A percentile compares a stretch with the other conserved stretches of the same genome.
phyloP scores from a whole-genome alignment of 2,797 vertebrate species.

The Falco novaeseelandiae region DNA sequence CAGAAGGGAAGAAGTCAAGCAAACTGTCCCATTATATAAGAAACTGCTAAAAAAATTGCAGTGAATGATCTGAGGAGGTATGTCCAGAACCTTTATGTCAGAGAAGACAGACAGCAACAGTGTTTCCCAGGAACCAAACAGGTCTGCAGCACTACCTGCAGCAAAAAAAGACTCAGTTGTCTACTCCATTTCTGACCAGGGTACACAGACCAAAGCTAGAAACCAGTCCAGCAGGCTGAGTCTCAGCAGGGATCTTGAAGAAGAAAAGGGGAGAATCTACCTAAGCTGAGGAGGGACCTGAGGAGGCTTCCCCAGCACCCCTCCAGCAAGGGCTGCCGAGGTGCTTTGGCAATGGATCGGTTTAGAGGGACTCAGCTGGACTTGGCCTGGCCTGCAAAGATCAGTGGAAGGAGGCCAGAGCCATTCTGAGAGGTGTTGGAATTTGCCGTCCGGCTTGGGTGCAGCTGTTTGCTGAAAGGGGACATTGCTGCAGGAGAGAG shows the following conservation, averaged over 20 bases:
- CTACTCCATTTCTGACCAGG: background rate
- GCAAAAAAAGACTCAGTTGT: background rate
- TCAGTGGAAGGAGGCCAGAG: background rate
- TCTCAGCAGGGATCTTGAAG: background rate
- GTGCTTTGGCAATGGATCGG: background rate
- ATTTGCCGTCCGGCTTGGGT: background rate
- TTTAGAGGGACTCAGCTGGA: conserved; percentile 3
- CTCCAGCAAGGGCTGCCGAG: conserved; percentile 8
- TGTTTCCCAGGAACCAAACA: background rate
- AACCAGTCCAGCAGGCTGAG: background rate
- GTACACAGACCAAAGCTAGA: background rate
- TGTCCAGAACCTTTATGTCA: background rate
- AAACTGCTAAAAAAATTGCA: background rate
- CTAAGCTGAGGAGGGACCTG: conserved; percentile 4
- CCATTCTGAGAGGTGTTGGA: background rate
- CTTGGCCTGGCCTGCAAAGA: conserved; percentile 19
- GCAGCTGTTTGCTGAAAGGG: background rate
- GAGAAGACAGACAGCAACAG: background rate
- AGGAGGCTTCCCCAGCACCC: background rate
- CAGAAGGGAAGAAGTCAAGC: background rate
- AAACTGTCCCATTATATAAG: background rate
- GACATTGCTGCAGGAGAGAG: background rate
- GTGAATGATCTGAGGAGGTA: background rate
- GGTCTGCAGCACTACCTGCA: background rate
- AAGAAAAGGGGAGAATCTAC: background rate